Base-by-base conservation (phyloP, 2,888 invertebrate genomes). In the Phorcus lineatus region DNA sequence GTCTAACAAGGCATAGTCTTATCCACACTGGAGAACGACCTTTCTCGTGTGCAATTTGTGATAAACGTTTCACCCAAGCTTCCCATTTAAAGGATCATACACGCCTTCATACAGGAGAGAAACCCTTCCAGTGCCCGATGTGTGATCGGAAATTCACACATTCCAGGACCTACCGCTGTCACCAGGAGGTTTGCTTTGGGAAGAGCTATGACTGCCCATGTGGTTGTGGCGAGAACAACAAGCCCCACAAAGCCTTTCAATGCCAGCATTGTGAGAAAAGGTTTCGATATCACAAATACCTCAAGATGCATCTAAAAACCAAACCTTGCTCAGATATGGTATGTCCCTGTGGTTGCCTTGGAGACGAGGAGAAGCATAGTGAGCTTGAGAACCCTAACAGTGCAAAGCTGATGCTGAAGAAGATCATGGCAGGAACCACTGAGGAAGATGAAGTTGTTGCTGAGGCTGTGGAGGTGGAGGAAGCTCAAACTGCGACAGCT, bases 121-220 rank as follows among this genome's bases (percentile, higher is more conserved):
- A 57, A n/a, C 62, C 57, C 13, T 80, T 28, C 74, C 9, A 24
- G 17, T 80, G 79, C 53, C 47, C 62, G 11, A 66, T 66, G 22
- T 80, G 79, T 80, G 53, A 57, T 16, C 75, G 75, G 17, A 47
- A 7, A 9, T 76, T 76, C n/a, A 17, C 70, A 36, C 70, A 70
- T 19, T 19, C 40, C 0, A 28, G 40, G 36, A 36, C 70, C 3
- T 19, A 24, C 3, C 70, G 70, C 28, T 31, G 28, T 36, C 70
- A 70, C 19, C 31, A 36, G 36, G 70, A 70, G 19, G 19, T 36
- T 17, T 70, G 70, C 9, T 47, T 47, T 13, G 47, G 47, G 47
- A 47, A 47, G 47, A 47, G 47, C 11, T 47, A 47, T 17, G 28
- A 62, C 28, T 28, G 62, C 13, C 62, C 62, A 16, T 62, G 62